Evolutionary conservation across 2,888 invertebrate species (phyloP).

Genomic region (Mythimna albipuncta): DNA sequence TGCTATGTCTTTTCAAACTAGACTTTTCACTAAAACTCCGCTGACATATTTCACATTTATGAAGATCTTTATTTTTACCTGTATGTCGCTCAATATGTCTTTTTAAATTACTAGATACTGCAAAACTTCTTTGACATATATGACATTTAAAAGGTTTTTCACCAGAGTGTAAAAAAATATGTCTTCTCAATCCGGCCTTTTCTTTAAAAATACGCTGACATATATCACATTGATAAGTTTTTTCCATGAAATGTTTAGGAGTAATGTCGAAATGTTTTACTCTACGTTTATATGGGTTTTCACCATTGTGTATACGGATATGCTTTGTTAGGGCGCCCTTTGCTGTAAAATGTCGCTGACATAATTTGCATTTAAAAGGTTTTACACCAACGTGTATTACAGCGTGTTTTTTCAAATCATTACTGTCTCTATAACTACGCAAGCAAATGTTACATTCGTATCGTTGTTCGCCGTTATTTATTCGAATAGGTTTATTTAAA

Average conservation of each 20-base stretch:
- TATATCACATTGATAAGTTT: too few relatives aligned
- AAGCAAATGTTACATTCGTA: constrained; percentile 2
- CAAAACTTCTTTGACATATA: not conserved
- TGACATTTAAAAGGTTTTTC: too few relatives aligned
- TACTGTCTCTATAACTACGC: not conserved
- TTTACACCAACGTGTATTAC: not conserved
- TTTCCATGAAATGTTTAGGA: too few relatives aligned
- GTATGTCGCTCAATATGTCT: not conserved
- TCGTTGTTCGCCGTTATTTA: not conserved
- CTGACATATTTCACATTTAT: not conserved
- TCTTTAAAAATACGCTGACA: too few relatives aligned
- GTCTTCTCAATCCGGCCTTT: too few relatives aligned
- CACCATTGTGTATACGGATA: too few relatives aligned
- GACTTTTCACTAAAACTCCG: not conserved
- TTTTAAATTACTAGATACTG: not conserved
- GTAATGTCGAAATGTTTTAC: too few relatives aligned
- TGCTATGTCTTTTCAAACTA: too few relatives aligned
- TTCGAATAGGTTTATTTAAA: not conserved
- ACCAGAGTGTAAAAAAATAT: too few relatives aligned
- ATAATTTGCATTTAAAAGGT: not conserved
- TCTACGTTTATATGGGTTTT: too few relatives aligned
- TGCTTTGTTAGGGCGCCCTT: too few relatives aligned
- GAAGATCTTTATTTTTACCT: not conserved
- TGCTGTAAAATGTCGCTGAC: not conserved
- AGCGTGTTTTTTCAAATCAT: not conserved